Evolutionary conservation across 2,797 vertebrate species (phyloP).

Genomic region (Esox lucius): DNA sequence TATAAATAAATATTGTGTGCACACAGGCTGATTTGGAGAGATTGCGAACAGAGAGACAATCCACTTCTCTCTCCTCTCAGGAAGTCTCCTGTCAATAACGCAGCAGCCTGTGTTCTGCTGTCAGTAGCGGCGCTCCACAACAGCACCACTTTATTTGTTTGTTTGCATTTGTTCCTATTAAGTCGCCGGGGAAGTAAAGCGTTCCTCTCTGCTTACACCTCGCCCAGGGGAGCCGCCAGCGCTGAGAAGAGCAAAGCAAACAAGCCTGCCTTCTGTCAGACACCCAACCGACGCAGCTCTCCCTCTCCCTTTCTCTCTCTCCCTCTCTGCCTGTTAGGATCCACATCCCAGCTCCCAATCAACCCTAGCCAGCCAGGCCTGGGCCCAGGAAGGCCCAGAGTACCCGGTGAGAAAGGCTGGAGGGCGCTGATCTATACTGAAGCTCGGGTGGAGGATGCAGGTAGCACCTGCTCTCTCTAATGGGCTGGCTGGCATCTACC

Average conservation of each 20-base stretch:
- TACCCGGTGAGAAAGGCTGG: slow-evolving; percentile 13
- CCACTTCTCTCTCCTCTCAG: not conserved
- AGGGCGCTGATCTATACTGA: slow-evolving; percentile 10
- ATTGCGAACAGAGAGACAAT: not conserved
- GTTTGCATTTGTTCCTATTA: slow-evolving; percentile 23
- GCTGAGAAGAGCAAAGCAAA: slow-evolving; percentile 23
- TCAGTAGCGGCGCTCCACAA: slow-evolving; percentile 9
- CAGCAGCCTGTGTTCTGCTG: not conserved
- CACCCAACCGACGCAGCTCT: not conserved
- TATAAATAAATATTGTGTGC: not conserved
- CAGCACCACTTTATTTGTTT: slow-evolving; percentile 8
- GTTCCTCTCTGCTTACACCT: slow-evolving; percentile 13
- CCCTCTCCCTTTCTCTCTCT: no score
- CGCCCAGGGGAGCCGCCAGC: slow-evolving; percentile 9
- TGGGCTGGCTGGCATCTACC: slow-evolving; percentile 33
- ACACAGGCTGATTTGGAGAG: not conserved
- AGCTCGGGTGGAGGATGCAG: slow-evolving; percentile 21
- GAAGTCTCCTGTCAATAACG: not conserved
- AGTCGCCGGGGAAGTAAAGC: slow-evolving; percentile 5
- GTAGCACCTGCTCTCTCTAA: slow-evolving; percentile 45
- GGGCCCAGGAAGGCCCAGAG: not conserved
- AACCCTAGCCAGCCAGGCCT: slow-evolving; percentile 2
- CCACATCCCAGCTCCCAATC: not conserved
- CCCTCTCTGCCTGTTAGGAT: slow-evolving; percentile 1
- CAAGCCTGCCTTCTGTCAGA: slow-evolving; percentile 15